Evolutionary conservation across 2,797 vertebrate genomes (phyloP).

Genomic region (Micrastur ruficollis): DNA sequence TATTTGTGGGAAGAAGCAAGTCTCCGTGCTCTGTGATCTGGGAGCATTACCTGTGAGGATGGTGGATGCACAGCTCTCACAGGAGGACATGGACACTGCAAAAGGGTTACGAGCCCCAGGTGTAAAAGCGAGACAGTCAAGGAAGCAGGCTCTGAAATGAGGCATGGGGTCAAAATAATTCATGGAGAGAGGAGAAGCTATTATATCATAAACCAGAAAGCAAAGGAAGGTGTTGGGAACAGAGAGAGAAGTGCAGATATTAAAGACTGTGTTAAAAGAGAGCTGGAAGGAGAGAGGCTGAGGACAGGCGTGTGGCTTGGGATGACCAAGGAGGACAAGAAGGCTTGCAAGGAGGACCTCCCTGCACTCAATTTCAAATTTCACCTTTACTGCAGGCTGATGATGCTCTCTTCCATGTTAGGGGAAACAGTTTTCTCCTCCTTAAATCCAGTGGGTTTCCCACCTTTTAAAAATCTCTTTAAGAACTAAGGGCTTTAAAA

Average conservation of each 20-base stretch:
- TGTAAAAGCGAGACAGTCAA: neutral
- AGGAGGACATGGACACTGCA: fast-evolving
- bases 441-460: neutral
- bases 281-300: neutral
- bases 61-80: neutral
- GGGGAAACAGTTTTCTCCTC: neutral
- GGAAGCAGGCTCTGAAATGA: neutral
- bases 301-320: neutral
- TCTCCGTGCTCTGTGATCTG: neutral
- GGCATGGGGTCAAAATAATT: neutral
- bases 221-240: neutral
- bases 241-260: neutral
- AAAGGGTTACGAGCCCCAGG: neutral
- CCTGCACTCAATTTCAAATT: neutral
- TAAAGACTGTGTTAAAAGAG: neutral
- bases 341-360: neutral
- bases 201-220: neutral
- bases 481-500: neutral
- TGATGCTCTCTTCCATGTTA: neutral
- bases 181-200: neutral
- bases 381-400: neutral
- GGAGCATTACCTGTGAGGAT: neutral
- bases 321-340: neutral
- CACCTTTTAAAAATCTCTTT: neutral
- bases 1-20: neutral